Percentiles rank a stretch among this genome's conserved stretches.
Evolutionary conservation across 2,797 vertebrate species (phyloP).

Genomic region (Peromyscus aztecus): DNA sequence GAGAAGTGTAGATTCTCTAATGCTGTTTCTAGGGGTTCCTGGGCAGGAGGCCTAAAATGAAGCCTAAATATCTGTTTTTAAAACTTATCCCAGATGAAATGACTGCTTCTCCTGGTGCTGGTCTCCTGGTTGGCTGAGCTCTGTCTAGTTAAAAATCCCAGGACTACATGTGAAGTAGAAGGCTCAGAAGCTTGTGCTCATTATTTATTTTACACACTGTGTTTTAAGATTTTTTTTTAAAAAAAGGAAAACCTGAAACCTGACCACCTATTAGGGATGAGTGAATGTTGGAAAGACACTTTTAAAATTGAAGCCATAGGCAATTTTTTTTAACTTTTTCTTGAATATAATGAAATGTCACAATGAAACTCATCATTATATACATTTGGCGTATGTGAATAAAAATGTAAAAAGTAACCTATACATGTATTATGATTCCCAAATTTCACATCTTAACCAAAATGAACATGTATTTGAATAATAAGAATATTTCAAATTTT

Average conservation of each 20-base stretch:
- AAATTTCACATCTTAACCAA: constrained; percentile 42
- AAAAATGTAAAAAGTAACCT: background rate
- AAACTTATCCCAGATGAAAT: background rate
- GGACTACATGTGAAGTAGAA: background rate
- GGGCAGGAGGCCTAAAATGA: background rate
- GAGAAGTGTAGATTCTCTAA: background rate
- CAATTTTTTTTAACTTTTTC: background rate
- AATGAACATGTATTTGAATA: constrained; percentile 18
- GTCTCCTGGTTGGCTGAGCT: background rate
- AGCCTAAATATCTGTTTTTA: constrained; percentile 11
- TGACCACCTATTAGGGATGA: background rate
- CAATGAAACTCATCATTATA: background rate
- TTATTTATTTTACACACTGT: background rate
- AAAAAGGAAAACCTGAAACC: background rate
- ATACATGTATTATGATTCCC: background rate
- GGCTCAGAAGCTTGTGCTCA: background rate
- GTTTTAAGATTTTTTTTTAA: background rate
- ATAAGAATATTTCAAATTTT: background rate
- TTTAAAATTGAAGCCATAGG: constrained; percentile 17
- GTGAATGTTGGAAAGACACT: constrained; percentile 6
- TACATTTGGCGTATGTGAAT: background rate
- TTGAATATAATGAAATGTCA: background rate
- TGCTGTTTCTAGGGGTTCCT: background rate
- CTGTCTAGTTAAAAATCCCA: background rate
- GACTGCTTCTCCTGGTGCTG: background rate